These are phyloP conservation scores for Onchidella celtica DNA, from an alignment of 2,888 invertebrate species.

Conservation along the genomic window DNA sequence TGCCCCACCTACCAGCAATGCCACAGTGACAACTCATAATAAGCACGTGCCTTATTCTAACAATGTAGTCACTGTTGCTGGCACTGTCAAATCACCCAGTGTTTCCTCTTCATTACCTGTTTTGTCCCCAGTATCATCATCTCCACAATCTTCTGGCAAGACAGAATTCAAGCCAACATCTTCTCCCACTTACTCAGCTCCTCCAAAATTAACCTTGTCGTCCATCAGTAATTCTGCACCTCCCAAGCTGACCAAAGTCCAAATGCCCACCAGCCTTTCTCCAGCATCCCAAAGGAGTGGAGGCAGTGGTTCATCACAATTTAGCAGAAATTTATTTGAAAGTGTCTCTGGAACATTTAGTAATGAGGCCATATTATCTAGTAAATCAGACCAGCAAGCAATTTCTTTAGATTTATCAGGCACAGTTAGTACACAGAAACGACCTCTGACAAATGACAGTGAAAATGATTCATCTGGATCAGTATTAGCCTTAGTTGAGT, in stretches of 20 bases:
- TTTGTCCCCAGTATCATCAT: not conserved
- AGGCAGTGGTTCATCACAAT: not conserved
- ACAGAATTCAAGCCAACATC: not conserved
- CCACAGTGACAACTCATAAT: constrained; percentile 25
- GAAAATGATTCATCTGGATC: constrained; percentile 13
- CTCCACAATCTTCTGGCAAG: not conserved
- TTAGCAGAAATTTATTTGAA: constrained; percentile 34
- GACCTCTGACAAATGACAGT: not conserved
- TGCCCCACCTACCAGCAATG: not conserved
- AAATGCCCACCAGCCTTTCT: not conserved
- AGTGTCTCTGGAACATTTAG: constrained; percentile 38
- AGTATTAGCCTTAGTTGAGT: constrained; percentile 18
- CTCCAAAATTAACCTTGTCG: not conserved
- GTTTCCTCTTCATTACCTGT: not conserved
- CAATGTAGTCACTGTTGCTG: not conserved
- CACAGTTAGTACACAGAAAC: not conserved
- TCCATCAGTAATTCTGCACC: not conserved
- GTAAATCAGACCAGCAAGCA: not conserved
- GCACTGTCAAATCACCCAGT: not conserved
- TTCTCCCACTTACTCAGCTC: not conserved
- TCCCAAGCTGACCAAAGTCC: not conserved
- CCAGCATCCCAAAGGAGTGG: constrained; percentile 1
- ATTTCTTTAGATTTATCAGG: not conserved
- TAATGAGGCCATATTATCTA: not conserved
- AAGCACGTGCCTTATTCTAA: constrained; percentile 39